Evolutionary conservation across 1,140 invertebrate genomes (phyloP), one percentile per base, ranked within the genome.

Genomic region (Dinothrombium tinctorium): DNA sequence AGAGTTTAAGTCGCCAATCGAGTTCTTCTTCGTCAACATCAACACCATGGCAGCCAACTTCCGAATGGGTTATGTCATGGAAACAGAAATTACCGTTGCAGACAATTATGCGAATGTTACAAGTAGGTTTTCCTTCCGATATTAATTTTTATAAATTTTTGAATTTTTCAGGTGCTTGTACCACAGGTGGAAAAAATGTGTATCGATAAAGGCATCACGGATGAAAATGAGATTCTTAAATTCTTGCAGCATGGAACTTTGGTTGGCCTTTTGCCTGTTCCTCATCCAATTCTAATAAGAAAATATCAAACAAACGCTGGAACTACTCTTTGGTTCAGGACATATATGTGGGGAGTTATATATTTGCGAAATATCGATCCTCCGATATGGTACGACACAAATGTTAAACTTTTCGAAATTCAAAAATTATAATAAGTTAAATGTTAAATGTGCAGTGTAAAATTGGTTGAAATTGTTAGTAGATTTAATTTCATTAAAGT

Each of bases 151-250:
- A 21, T 89, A 22, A 95, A 98, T 46, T 96, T 96, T 87, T 66
- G 92, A 49, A 67, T 98, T 49, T 62, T 98, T 29, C 90, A 98
- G 66, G 92, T 99, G 11, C 63, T 99, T 1, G 92, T 98, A 33
- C 92, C 94, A 35, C 92, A 99, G 66, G 92, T 99, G 8, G 92
- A 98, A 63, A 98, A 98, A 65, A 98, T 98, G 50, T 98, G 92
- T 60, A 96, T 98, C 54, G 92, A 99, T 59, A 96, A 96, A 84
- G 71, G 48, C 6, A 50, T 98, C 45, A 98, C 90, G 5, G 92
- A 99, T 63, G 92, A 99, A 63, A 92, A 82, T 60, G 92, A 98
- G 65, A 96, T 98, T 58, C 65, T 99, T 9, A 94, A 94, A 56
- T 98, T 98, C 63, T 66, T 99, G 12, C 92, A 98, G 65, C 89